phyloP scores from a whole-genome alignment of 2,888 invertebrate species.

The Germaria angustata region DNA sequence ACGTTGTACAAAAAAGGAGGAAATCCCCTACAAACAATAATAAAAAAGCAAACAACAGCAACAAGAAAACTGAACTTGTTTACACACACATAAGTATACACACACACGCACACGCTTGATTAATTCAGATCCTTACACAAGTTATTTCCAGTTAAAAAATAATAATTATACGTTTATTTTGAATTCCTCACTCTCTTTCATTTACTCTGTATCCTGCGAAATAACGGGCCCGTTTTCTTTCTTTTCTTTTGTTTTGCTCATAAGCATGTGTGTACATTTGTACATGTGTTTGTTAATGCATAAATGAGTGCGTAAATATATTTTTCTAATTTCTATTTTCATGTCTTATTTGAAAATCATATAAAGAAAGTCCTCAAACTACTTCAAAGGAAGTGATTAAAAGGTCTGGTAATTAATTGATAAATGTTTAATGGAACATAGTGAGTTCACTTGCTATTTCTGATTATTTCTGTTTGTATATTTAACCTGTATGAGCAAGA shows the following conservation, averaged over 20 bases:
- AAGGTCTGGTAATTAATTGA: slow-evolving; percentile 58
- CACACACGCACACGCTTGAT: not conserved
- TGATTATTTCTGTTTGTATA: slow-evolving; percentile 9
- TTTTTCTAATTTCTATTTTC: not conserved
- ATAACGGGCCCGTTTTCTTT: not conserved
- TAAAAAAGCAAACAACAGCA: slow-evolving; percentile 19
- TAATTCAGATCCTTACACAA: slow-evolving; percentile 48
- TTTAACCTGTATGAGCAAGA: not conserved
- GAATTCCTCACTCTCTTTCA: not conserved
- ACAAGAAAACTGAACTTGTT: slow-evolving; percentile 14
- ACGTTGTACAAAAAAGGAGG: slow-evolving; percentile 13
- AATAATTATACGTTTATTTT: not conserved
- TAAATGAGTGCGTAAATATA: slow-evolving; percentile 28
- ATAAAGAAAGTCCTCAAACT: not conserved
- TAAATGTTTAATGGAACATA: slow-evolving; percentile 56
- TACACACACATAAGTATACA: not conserved
- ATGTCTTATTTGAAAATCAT: not conserved
- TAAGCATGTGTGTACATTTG: not conserved
- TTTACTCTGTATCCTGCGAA: not conserved
- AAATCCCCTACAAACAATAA: slow-evolving; percentile 10
- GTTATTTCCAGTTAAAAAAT: slow-evolving; percentile 34
- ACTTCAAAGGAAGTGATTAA: slow-evolving; percentile 44
- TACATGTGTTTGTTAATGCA: not conserved
- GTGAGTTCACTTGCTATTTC: slow-evolving; percentile 3
- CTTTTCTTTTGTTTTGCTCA: not conserved